Base-by-base conservation (phyloP, 2,113 vertebrate species). In the Setophaga kirtlandii region DNA sequence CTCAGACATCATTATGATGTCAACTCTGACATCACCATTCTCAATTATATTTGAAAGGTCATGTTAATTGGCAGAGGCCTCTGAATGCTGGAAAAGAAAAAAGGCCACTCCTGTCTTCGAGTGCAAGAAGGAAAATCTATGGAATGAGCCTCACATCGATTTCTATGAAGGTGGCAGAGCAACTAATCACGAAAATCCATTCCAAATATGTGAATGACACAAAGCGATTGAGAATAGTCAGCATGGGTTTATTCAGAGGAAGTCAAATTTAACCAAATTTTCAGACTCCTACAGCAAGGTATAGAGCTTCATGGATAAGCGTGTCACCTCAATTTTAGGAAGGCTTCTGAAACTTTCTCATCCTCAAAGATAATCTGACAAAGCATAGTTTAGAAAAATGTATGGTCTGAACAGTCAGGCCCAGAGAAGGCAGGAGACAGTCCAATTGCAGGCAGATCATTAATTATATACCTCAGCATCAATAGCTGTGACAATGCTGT, bases 161-260 rank as follows among this genome's bases (percentile, higher is more conserved):
- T 24, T n/a, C 23, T 35, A 19, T 8, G 15, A 63, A 76, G 4
- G 4, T 20, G 9, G 13, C 21, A 17, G 17, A 64, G 25, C 14
- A 75, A 56, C 6, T 70, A 70, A 69, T 56, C 8, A 5, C 2
- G 2, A 37, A 75, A 79, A 58, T 4, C 1, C 1, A 39, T 70
- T 70, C 37, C 14, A 46, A n/a, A 37, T 37, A 28, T 8, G 15
- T 33, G 33, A 67, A 49, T 58, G 28, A 41, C 41, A 59, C 13
- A 30, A 55, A 12, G 7, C 1, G 0, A 30, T 9, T 63, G 12
- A 17, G 6, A 42, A 17, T 23, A 71, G 12, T 21, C 33, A 50
- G 3, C 24, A 18, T 12, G 11, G 21, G 39, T 77, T 62, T 49
- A n/a, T 49, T 53, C 35, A 53, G 9, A 55, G 6, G 14, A 89